Percentiles rank a stretch among this genome's conserved stretches.
These are phyloP conservation scores for Caerostris darwini DNA, from an alignment of 1,140 invertebrate species.

Conservation along the genomic window DNA sequence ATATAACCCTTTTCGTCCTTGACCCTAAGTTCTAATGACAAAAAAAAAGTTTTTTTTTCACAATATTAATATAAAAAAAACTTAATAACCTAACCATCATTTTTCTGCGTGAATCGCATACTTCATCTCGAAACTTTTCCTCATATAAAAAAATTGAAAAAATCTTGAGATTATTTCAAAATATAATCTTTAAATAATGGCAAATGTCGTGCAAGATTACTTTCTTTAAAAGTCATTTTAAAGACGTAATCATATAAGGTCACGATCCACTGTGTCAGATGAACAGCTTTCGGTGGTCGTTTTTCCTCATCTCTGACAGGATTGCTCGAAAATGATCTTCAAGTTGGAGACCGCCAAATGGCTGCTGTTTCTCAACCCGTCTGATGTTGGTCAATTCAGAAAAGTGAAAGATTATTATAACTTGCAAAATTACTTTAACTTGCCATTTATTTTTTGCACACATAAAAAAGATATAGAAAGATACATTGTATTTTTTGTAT, in stretches of 20 bases:
- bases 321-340: neutral
- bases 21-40: neutral
- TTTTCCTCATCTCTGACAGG: neutral
- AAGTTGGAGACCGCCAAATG: neutral
- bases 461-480: no score
- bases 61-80: no score
- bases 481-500: no score
- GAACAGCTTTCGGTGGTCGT: neutral
- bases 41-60: no score
- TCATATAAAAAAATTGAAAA: neutral
- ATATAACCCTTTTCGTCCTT: neutral
- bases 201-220: neutral
- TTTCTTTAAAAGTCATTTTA: neutral
- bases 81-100: neutral
- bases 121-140: neutral
- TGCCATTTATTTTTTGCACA: no score
- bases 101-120: neutral
- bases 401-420: no score
- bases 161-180: neutral
- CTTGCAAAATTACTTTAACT: no score
- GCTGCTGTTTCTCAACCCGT: neutral
- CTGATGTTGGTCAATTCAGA: neutral
- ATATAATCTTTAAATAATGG: neutral
- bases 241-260: constrained; percentile 14
- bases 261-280: neutral